Percentiles rank a stretch among this genome's conserved stretches.
phyloP scores from a whole-genome alignment of 1,140 invertebrate species.

The Drosophila littoralis region DNA sequence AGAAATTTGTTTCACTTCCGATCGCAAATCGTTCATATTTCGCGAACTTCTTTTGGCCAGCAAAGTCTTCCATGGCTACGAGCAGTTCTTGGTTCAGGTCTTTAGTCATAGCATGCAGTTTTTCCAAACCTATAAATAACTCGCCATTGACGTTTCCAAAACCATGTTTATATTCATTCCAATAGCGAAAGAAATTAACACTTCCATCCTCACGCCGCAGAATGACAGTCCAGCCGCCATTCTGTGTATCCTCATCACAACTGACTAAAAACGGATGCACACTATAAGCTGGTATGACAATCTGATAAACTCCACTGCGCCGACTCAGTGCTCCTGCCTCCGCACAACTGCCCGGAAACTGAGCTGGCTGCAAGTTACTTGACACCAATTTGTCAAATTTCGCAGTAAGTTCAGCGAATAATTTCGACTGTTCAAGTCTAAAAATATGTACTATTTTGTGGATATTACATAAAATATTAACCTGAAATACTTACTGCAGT shows the following conservation, averaged over 20 bases:
- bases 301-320: conserved; percentile 23
- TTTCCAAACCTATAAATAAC: conserved; percentile 87
- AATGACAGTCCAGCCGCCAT: conserved; percentile 85
- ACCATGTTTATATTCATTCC: conserved; percentile 87
- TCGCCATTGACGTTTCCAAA: conserved; percentile 87
- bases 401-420: neutral
- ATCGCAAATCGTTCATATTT: conserved; percentile 88
- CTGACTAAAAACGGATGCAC: conserved; percentile 19
- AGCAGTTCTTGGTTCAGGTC: conserved; percentile 86
- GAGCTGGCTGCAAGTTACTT: neutral
- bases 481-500: conserved; percentile 6
- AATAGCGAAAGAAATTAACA: conserved; percentile 87
- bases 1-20: conserved; percentile 87
- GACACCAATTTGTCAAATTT: conserved; percentile 16
- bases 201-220: conserved; percentile 87
- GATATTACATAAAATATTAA: neutral
- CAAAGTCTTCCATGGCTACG: conserved; percentile 87
- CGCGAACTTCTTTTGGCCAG: conserved; percentile 85
- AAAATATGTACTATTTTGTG: neutral
- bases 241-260: conserved; percentile 25
- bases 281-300: conserved; percentile 12
- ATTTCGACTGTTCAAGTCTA: conserved; percentile 3
- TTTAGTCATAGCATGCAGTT: conserved; percentile 86
- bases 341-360: conserved; percentile 8
- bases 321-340: conserved; percentile 21